Evolutionary conservation across 2,888 invertebrate genomes (phyloP).

Genomic region (Punctoribates punctum): DNA sequence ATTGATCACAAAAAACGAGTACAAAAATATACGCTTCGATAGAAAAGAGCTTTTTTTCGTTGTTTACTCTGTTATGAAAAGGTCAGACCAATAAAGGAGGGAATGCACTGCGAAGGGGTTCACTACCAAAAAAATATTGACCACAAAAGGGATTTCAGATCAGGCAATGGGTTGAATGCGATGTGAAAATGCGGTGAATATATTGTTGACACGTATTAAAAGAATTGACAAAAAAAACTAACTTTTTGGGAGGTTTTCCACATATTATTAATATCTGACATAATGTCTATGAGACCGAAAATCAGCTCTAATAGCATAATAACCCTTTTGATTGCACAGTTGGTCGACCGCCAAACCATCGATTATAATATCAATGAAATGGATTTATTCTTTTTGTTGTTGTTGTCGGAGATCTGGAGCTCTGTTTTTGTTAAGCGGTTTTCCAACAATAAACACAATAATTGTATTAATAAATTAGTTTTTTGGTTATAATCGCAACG

Average conservation of each 20-base stretch:
- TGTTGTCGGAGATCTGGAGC: background rate
- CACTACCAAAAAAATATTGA: slow-evolving; percentile 8
- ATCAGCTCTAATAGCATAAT: slow-evolving; percentile 18
- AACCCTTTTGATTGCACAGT: slow-evolving; percentile 14
- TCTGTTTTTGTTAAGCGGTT: too few relatives aligned
- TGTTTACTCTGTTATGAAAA: slow-evolving; percentile 27
- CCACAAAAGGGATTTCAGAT: slow-evolving; percentile 27
- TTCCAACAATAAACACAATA: too few relatives aligned
- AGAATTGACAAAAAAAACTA: slow-evolving; percentile 27
- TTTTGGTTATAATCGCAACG: too few relatives aligned
- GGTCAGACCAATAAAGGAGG: background rate
- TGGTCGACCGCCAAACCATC: background rate
- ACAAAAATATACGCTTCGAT: background rate
- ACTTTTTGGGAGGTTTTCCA: slow-evolving; percentile 17
- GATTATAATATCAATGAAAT: background rate
- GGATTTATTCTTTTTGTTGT: background rate
- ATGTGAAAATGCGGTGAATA: slow-evolving; percentile 11
- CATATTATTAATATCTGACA: slow-evolving; percentile 2
- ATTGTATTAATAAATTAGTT: too few relatives aligned
- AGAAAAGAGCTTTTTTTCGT: background rate
- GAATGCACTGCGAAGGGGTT: background rate
- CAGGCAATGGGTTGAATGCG: slow-evolving; percentile 2
- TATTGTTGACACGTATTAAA: slow-evolving; percentile 27
- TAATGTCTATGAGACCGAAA: slow-evolving; percentile 19
- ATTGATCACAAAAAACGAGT: background rate